These are phyloP conservation scores for Itoplectis maculator DNA, from an alignment of 2,888 invertebrate species.

Conservation along the genomic window DNA sequence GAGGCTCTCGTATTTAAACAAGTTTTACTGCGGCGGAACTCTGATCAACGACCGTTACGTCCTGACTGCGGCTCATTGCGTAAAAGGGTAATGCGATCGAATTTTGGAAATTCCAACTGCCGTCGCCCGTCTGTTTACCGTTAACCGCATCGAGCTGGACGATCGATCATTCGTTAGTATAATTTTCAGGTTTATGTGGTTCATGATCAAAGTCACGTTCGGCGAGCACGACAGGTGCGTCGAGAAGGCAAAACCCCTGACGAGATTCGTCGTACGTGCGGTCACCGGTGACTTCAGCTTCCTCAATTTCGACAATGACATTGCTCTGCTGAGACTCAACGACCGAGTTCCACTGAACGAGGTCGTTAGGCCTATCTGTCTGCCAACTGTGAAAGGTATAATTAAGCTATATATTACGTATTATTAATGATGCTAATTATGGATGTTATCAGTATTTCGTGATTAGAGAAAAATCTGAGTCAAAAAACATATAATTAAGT, in stretches of 20 bases:
- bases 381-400: conserved; percentile 89
- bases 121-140: not conserved
- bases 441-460: no score
- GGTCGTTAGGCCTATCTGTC: conserved; percentile 92
- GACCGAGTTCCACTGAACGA: conserved; percentile 92
- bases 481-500: no score
- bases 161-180: conserved; percentile 71
- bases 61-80: conserved; percentile 95
- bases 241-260: conserved; percentile 90
- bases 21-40: conserved; percentile 96
- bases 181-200: conserved; percentile 93
- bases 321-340: conserved; percentile 92
- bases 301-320: conserved; percentile 95
- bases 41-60: conserved; percentile 95
- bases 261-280: conserved; percentile 91
- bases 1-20: conserved; percentile 93
- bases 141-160: conserved; percentile 40
- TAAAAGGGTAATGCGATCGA: conserved; percentile 89
- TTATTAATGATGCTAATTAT: no score
- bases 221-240: conserved; percentile 95
- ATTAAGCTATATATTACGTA: no score
- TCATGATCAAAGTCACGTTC: conserved; percentile 95
- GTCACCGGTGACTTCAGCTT: conserved; percentile 93
- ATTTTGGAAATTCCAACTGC: not conserved
- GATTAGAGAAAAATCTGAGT: no score